phyloP scores from a whole-genome alignment of 2,888 invertebrate genomes.

The Sesamia inferens region DNA sequence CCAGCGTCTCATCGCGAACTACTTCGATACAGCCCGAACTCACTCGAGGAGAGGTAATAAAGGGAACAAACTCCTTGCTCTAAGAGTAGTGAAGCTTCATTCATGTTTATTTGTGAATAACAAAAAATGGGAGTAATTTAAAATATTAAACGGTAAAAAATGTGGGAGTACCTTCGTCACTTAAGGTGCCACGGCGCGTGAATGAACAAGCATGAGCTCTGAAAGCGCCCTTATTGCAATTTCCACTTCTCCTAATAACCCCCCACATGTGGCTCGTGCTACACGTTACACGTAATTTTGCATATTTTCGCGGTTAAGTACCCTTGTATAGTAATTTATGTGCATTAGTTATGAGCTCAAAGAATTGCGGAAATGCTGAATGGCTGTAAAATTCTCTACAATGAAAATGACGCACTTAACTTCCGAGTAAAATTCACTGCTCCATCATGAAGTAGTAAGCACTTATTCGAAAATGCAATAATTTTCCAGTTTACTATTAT shows the following conservation, averaged over 20 bases:
- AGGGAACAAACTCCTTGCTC: conserved; percentile 11
- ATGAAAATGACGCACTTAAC: conserved; percentile 61
- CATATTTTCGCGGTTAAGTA: conserved; percentile 80
- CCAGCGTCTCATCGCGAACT: conserved; percentile 64
- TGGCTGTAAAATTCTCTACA: conserved; percentile 61
- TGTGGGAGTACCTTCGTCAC: conserved; percentile 44
- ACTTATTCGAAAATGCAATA: conserved; percentile 18
- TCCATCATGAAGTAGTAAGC: conserved; percentile 19
- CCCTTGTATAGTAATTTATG: conserved; percentile 80
- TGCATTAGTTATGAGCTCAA: conserved; percentile 78
- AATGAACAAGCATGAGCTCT: conserved; percentile 66
- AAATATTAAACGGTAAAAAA: conserved; percentile 39
- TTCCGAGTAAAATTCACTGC: conserved; percentile 47
- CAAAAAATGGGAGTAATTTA: conserved; percentile 38
- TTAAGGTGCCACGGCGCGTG: conserved; percentile 52
- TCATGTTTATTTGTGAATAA: conserved; percentile 10
- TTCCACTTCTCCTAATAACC: conserved; percentile 80
- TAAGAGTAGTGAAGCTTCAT: conserved; percentile 9
- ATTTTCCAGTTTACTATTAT: conserved; percentile 11
- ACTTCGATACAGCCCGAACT: conserved; percentile 67
- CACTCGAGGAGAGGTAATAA: conserved; percentile 60
- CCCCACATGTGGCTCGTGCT: conserved; percentile 73
- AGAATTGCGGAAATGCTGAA: conserved; percentile 72
- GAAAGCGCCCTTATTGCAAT: conserved; percentile 74
- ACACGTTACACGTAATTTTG: conserved; percentile 79